A percentile compares a stretch with the other conserved stretches of the same genome.
Evolutionary conservation across 53 echinoderm and acorn worm species (phyloP).

Genomic region (Paelopatides confundens): DNA sequence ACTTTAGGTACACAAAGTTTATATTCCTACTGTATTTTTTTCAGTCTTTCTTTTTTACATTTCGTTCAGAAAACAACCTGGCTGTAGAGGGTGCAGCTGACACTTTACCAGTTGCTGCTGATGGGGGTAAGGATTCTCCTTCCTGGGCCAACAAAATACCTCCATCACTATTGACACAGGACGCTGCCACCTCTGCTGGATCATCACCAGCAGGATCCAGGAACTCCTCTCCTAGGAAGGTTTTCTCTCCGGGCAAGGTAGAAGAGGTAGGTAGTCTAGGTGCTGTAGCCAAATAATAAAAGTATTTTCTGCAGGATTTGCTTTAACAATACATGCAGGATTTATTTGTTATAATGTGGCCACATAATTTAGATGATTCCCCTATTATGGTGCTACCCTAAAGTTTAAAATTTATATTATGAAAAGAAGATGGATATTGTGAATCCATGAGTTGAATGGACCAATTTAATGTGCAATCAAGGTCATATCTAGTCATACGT

Average conservation of each 20-base stretch:
- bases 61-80: not conserved
- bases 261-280: conserved; percentile 54
- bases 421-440: no score
- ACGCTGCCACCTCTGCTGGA: conserved; percentile 15
- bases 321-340: no score
- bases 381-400: no score
- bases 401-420: no score
- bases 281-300: no score
- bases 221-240: conserved; percentile 12
- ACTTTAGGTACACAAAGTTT: no score
- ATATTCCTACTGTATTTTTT: not conserved
- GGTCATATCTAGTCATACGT: no score
- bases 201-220: conserved; percentile 38
- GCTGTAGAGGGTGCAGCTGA: conserved; percentile 40
- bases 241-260: conserved; percentile 53
- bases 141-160: conserved; percentile 72
- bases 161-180: conserved; percentile 60
- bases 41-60: not conserved
- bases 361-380: no score
- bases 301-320: no score
- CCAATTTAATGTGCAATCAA: no score
- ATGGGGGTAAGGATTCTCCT: conserved; percentile 43
- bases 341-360: no score
- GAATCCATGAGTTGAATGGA: no score
- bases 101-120: conserved; percentile 52